A percentile compares a stretch with the other conserved stretches of the same genome.
Conservation (phyloP, 2,888 invertebrate species). For the Drosophila quasianomalipes region DNA sequence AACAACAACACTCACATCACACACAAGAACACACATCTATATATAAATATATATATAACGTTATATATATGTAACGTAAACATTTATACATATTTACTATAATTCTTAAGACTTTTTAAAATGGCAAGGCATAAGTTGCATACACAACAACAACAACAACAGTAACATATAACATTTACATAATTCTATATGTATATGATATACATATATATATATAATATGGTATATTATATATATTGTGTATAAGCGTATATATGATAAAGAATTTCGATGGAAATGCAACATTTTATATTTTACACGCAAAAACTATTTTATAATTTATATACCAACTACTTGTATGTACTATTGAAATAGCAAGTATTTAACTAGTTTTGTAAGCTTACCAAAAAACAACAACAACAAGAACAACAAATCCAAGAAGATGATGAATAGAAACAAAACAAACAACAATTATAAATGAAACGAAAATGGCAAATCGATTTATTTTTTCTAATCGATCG, state of each 20-base stretch:
- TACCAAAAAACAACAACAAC: constrained; percentile 42
- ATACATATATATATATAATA: constrained; percentile 15
- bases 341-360: constrained; percentile 80
- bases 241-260: constrained; percentile 40
- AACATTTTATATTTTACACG: constrained; percentile 80
- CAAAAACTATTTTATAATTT: constrained; percentile 78
- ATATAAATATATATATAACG: constrained; percentile 59
- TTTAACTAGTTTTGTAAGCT: constrained; percentile 80
- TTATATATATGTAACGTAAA: constrained; percentile 56
- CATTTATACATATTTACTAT: constrained; percentile 76
- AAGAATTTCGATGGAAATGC: constrained; percentile 45
- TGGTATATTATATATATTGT: constrained; percentile 5
- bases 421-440: constrained; percentile 7
- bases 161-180: constrained; percentile 49
- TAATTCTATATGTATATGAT: constrained; percentile 50
- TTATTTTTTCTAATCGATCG: constrained; percentile 53
- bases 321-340: constrained; percentile 75
- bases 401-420: constrained; percentile 16
- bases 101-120: constrained; percentile 81
- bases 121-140: constrained; percentile 64
- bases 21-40: constrained; percentile 36
- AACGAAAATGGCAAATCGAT: constrained; percentile 54
- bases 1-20: constrained; percentile 22
- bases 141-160: constrained; percentile 18
- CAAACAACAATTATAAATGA: constrained; percentile 12